Percentiles rank a stretch among this genome's conserved stretches.
phyloP scores from a whole-genome alignment of 92 coral and sea anemone genomes.

The Diadumene lineata region DNA sequence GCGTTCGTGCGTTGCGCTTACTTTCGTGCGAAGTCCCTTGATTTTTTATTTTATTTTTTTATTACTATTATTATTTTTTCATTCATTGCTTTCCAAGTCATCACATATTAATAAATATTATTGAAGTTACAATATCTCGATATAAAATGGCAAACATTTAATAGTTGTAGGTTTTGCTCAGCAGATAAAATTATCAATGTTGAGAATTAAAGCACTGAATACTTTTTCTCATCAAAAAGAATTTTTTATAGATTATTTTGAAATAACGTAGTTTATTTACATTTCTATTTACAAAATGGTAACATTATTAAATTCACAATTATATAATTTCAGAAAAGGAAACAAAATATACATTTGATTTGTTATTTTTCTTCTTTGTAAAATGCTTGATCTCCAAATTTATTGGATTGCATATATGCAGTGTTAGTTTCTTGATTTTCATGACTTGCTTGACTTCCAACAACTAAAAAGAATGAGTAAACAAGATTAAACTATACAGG shows the following conservation, averaged over 20 bases:
- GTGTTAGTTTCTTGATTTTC: background rate
- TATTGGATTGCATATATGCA: constrained; percentile 1
- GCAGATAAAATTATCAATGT: no score
- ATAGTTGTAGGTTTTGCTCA: no score
- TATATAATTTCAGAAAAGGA: background rate
- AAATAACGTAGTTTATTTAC: background rate
- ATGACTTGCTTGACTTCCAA: background rate
- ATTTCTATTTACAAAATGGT: background rate
- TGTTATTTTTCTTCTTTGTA: constrained; percentile 21
- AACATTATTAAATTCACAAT: background rate
- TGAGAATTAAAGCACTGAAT: no score
- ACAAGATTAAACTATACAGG: no score
- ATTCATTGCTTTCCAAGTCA: no score
- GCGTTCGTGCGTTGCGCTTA: background rate
- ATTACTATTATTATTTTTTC: no score
- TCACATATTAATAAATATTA: no score
- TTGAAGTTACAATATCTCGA: no score
- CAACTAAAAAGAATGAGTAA: background rate
- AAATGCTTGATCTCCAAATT: constrained; percentile 19
- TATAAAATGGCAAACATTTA: no score
- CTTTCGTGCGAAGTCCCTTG: background rate
- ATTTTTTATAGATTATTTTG: background rate
- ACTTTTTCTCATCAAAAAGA: background rate
- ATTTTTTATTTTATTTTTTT: background rate
- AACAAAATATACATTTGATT: no score